Evolutionary conservation across 35 echinoderm and acorn worm species (phyloP).

Genomic region (Holothuria glaberrima): DNA sequence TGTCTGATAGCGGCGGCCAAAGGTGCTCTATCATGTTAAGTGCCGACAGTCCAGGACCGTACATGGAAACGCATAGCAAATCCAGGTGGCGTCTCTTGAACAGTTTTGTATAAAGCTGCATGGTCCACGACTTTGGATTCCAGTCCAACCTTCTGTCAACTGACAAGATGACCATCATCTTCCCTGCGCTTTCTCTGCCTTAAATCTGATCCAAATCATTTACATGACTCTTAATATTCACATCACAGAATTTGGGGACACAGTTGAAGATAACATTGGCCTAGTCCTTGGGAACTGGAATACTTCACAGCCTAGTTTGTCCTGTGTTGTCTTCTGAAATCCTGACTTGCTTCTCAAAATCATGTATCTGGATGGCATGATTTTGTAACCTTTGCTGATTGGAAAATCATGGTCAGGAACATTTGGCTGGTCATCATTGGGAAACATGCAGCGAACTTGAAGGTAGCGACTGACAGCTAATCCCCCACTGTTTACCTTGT

Average conservation of each 20-base stretch:
- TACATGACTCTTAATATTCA: constrained; percentile 27
- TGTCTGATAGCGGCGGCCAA: constrained; percentile 42
- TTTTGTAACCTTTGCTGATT: neutral
- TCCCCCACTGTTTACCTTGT: constrained; percentile 38
- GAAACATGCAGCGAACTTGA: constrained; percentile 13
- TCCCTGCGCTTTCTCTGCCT: neutral
- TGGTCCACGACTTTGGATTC: constrained; percentile 39
- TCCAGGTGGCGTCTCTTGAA: constrained; percentile 1
- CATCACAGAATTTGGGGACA: neutral
- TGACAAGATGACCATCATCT: neutral
- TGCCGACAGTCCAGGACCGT: constrained; percentile 30
- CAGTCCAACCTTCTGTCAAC: constrained; percentile 53
- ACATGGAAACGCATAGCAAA: constrained; percentile 2
- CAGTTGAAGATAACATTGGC: constrained; percentile 23
- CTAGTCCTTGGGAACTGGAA: constrained; percentile 11
- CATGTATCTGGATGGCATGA: constrained; percentile 38
- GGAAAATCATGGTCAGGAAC: constrained; percentile 59
- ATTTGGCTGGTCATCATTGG: constrained; percentile 8
- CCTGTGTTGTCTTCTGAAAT: constrained; percentile 13
- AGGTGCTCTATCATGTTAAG: constrained; percentile 45
- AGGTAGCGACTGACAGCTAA: constrained; percentile 50
- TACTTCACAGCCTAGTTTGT: constrained; percentile 10
- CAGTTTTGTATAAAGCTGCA: constrained; percentile 17
- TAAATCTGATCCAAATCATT: neutral
- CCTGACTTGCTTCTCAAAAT: neutral